These are phyloP conservation scores for Pterocles orientalis DNA, from an alignment of 2,113 vertebrate species.

Conservation along the genomic window DNA sequence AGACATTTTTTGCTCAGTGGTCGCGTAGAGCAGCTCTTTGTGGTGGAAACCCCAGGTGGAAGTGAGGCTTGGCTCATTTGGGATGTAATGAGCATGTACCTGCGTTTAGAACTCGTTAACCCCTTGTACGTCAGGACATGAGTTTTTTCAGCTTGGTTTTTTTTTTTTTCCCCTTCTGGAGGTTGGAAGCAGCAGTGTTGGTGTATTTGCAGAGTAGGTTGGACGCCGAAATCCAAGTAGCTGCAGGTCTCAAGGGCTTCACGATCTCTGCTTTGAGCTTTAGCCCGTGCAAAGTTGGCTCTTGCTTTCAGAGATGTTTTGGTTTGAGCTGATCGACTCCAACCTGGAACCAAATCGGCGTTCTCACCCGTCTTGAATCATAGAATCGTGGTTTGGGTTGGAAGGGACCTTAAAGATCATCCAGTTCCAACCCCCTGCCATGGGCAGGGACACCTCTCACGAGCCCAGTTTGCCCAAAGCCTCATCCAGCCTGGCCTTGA, in stretches of 20 bases:
- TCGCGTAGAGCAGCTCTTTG: rapidly evolving
- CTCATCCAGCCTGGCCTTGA: no score
- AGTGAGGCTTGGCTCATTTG: not conserved
- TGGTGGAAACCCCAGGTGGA: rapidly evolving
- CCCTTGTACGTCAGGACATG: not conserved
- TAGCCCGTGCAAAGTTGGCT: no score
- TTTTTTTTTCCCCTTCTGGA: not conserved
- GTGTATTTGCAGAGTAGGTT: not conserved
- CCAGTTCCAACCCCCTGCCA: no score
- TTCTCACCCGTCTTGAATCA: not conserved
- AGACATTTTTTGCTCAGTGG: rapidly evolving
- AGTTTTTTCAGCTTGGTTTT: not conserved
- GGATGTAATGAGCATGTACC: not conserved
- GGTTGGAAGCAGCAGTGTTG: rapidly evolving
- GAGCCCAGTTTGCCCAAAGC: no score
- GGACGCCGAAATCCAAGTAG: not conserved
- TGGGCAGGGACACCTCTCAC: no score
- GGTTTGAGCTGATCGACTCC: rapidly evolving
- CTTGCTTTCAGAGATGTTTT: not conserved
- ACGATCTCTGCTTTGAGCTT: not conserved
- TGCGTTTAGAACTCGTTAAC: not conserved
- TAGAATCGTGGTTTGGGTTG: no score
- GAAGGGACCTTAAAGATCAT: no score
- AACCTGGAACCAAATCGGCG: not conserved
- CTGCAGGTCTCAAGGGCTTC: not conserved